Percentiles rank a stretch among this genome's conserved stretches.
Conservation (phyloP, 2,888 invertebrate species). For the Platycheirus albimanus region DNA sequence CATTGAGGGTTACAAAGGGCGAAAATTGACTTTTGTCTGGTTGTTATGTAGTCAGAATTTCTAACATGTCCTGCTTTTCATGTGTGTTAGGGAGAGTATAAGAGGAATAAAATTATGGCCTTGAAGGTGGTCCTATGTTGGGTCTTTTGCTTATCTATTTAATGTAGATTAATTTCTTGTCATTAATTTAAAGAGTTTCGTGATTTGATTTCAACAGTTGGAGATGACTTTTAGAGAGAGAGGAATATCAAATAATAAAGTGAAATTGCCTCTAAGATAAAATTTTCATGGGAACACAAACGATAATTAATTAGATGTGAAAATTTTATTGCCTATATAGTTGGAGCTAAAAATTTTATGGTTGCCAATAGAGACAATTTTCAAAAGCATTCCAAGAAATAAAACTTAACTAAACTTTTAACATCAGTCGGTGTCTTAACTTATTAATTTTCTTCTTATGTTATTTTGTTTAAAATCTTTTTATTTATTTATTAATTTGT, state of each 20-base stretch:
- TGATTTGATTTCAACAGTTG: neutral
- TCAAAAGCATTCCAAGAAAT: no score
- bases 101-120: neutral
- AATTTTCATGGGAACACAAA: no score
- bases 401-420: no score
- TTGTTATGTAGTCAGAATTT: conserved; percentile 14
- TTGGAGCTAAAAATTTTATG: no score
- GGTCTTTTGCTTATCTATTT: conserved; percentile 29
- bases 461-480: conserved; percentile 38
- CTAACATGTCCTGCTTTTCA: neutral
- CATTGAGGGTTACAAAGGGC: neutral
- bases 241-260: neutral
- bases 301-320: no score
- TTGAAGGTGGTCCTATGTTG: conserved; percentile 19
- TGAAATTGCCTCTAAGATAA: no score
- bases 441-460: conserved; percentile 16
- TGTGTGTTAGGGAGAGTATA: neutral
- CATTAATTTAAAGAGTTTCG: conserved; percentile 47
- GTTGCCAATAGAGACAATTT: no score
- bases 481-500: conserved; percentile 46
- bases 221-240: neutral
- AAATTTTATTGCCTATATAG: no score
- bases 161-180: conserved; percentile 54
- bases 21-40: conserved; percentile 67
- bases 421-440: conserved; percentile 34